Conservation (phyloP, 2,113 vertebrate genomes). For the Oenanthe melanoleuca region DNA sequence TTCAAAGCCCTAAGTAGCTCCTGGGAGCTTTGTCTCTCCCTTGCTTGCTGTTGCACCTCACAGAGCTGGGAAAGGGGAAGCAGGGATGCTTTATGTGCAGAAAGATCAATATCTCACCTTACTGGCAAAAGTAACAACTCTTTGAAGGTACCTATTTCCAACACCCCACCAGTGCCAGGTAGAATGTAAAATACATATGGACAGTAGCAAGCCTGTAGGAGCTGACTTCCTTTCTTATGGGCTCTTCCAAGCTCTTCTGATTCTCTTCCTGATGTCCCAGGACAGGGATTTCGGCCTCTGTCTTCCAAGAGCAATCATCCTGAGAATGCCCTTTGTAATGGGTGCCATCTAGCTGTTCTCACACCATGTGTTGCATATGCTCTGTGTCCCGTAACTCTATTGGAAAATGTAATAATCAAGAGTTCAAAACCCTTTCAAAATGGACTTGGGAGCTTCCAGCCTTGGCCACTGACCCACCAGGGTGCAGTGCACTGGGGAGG, state of each 20-base stretch:
- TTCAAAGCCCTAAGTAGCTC: constrained; percentile 27
- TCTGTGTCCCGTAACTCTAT: neutral
- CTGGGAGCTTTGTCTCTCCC: neutral
- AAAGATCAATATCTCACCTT: neutral
- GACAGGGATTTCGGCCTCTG: neutral
- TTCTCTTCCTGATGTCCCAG: neutral
- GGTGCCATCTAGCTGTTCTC: neutral
- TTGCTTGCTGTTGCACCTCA: neutral
- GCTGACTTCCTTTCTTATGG: neutral
- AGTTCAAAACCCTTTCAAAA: neutral
- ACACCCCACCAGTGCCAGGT: neutral
- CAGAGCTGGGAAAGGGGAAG: neutral
- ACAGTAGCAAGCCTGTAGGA: neutral
- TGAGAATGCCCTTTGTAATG: neutral
- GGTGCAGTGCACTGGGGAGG: neutral
- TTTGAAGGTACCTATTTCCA: neutral
- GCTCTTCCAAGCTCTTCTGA: neutral
- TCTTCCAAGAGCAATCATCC: neutral
- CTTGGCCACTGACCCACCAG: neutral
- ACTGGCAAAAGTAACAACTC: neutral
- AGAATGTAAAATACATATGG: neutral
- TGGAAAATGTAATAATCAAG: neutral
- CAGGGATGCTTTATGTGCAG: neutral
- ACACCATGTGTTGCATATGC: no score
- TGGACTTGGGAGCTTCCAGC: neutral